phyloP scores from a whole-genome alignment of 2,797 vertebrate genomes.

The Paramormyrops hopkinsi region DNA sequence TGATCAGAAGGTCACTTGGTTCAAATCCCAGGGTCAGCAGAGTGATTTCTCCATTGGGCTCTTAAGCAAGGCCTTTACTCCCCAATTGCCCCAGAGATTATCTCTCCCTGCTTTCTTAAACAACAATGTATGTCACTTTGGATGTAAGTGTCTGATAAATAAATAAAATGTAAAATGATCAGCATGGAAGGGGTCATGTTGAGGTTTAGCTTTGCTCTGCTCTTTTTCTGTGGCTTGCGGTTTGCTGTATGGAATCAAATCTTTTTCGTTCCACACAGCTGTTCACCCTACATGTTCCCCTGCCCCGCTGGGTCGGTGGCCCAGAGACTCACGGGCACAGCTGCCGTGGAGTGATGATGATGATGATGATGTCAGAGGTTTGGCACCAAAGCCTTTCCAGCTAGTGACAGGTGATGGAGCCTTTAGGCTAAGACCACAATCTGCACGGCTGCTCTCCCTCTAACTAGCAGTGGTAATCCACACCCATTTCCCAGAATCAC shows the following conservation, averaged over 20 bases:
- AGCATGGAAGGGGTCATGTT: not conserved
- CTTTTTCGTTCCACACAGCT: not conserved
- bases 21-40: not conserved
- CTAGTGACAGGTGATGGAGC: conserved; percentile 8
- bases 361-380: conserved; percentile 12
- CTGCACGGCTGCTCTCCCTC: conserved; percentile 25
- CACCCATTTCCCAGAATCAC: conserved; percentile 19
- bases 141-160: not conserved
- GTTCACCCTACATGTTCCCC: not conserved
- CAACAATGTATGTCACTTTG: not conserved
- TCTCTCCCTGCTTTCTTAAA: not conserved
- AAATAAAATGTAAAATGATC: not conserved
- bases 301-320: not conserved
- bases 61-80: not conserved
- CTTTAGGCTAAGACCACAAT: not conserved
- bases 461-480: conserved; percentile 32
- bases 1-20: not conserved
- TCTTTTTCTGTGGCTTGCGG: not conserved
- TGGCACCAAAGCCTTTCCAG: conserved; percentile 17
- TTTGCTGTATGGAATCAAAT: not conserved
- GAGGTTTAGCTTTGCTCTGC: not conserved
- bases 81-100: not conserved
- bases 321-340: not conserved
- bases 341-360: conserved; percentile 15
- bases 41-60: not conserved